Base-by-base conservation (phyloP, 2,888 invertebrate species). In the Melanophora roralis region DNA sequence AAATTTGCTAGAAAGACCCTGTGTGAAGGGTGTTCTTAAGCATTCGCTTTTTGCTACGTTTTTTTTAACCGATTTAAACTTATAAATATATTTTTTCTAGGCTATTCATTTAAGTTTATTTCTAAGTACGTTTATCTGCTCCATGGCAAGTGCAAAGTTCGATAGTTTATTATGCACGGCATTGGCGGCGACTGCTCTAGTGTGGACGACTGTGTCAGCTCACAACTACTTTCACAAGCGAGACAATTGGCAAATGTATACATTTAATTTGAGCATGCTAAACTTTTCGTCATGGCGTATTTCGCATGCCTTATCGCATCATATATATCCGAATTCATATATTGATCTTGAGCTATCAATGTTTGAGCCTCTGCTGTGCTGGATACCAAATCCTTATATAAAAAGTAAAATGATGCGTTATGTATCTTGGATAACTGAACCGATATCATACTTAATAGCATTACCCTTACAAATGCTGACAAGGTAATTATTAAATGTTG, bases 221-320 rank as follows among this genome's bases (percentile, higher is more conserved):
- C 96, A 96, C 86, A 96, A 96, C 87, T 96, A 93, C 85, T 93
- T 95, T 83, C 96, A 96, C 86, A 92, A 92, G 84, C 92, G 91
- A 76, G 93, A 95, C 75, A 95, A 93, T 86, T 95, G 94, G 92
- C 92, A 95, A 72, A 95, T 95, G 94, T 94, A 93, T 85, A 92
- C 94, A 75, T 94, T 95, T 84, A 94, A 95, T 85, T 89, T 96
- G 78, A 91, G 92, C 16, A 86, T 93, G 83, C 91, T 94, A 91
- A 90, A 89, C 82, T 88, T 87, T 64, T 92, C 93, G 83, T 93
- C 94, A 81, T 96, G 95, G 92, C 91, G 95, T 77, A 92, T 96
- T 43, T 93, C 93, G 0, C 96, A 96, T 85, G 93, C 91, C 0
- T 86, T 96, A 47, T 95, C 95, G 38, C 96, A 96, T 87, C 96